Conservation (phyloP, 1,140 invertebrate genomes). For the Cyclina sinensis region DNA sequence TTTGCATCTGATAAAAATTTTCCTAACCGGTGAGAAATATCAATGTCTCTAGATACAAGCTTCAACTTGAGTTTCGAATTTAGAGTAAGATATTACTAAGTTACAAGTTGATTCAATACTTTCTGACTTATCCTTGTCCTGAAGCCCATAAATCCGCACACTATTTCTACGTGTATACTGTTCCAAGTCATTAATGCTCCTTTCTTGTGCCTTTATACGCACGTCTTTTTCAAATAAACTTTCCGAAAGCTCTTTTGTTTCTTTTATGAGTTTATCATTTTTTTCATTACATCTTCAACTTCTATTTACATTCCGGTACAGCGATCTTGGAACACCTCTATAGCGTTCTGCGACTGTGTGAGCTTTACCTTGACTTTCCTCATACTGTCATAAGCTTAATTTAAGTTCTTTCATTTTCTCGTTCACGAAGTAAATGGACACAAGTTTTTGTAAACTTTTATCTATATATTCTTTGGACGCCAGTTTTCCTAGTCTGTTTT, state of each 20-base stretch:
- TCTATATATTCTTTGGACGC: neutral
- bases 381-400: neutral
- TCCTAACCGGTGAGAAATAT: conserved; percentile 3
- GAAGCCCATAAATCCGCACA: neutral
- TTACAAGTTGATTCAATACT: neutral
- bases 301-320: neutral
- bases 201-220: neutral
- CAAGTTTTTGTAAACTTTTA: neutral
- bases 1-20: neutral
- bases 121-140: neutral
- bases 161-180: conserved; percentile 25
- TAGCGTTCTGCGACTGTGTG: neutral
- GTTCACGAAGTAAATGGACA: neutral
- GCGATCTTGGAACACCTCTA: neutral
- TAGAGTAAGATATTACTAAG: neutral
- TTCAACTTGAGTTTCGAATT: neutral
- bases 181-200: neutral
- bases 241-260: neutral
- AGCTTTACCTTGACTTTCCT: neutral
- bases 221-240: neutral
- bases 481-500: neutral
- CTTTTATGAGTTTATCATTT: neutral
- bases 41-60: neutral
- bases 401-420: neutral
- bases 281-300: neutral